A percentile compares a stretch with the other conserved stretches of the same genome.
Evolutionary conservation across 2,113 vertebrate genomes (phyloP).

Genomic region (Prochilodus magdalenae): DNA sequence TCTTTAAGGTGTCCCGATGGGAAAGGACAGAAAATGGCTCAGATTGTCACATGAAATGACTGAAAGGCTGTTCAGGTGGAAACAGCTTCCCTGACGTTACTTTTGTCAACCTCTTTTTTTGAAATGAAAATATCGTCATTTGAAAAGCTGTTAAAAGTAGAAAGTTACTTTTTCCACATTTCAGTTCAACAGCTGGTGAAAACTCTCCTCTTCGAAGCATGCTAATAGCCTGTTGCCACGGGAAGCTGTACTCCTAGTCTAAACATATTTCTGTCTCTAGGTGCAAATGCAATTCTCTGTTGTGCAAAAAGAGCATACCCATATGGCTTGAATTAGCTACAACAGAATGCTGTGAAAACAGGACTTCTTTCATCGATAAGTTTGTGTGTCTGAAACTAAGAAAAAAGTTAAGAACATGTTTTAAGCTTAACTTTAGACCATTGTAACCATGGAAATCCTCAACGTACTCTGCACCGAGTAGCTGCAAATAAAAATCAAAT

Average conservation of each 20-base stretch:
- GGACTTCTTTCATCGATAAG: conserved; percentile 16
- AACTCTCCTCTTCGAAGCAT: conserved; percentile 24
- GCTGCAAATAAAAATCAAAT: background rate
- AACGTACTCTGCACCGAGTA: background rate
- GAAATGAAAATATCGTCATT: background rate
- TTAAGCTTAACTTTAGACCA: background rate
- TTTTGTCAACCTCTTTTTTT: background rate
- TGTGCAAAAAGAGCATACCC: background rate
- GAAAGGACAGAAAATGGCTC: conserved; percentile 38
- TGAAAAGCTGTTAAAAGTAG: background rate
- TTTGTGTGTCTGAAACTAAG: background rate
- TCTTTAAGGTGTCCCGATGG: conserved; percentile 48
- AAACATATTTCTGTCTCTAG: conserved; percentile 5
- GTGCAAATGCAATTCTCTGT: conserved; percentile 6
- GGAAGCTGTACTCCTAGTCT: background rate
- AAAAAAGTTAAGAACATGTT: background rate
- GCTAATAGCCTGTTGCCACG: conserved; percentile 2
- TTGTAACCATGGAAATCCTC: background rate
- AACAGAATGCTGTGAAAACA: background rate
- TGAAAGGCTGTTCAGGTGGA: conserved; percentile 41
- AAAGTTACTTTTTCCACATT: background rate
- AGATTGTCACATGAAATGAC: conserved; percentile 38
- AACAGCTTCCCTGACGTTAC: background rate
- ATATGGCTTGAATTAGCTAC: conserved; percentile 1
- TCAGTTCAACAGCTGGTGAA: conserved; percentile 8